These are phyloP conservation scores for Palaemon carinicauda DNA, from an alignment of 1,140 invertebrate genomes.

Conservation along the genomic window DNA sequence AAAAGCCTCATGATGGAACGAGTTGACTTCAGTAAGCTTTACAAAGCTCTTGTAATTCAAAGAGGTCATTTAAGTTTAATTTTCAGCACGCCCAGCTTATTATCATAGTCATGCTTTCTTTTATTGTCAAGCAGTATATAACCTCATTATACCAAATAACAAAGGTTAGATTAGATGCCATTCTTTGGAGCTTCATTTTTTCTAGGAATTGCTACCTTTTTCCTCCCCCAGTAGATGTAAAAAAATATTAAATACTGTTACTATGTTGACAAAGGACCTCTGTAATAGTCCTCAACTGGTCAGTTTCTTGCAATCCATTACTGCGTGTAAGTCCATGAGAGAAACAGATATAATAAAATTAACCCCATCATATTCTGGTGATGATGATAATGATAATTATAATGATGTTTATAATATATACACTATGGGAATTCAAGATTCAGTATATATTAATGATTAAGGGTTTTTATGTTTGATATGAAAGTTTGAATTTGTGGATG, in stretches of 20 bases:
- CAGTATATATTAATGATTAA: no score
- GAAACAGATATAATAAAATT: no score
- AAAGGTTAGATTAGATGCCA: conserved; percentile 50
- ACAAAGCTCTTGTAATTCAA: neutral
- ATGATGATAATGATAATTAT: conserved; percentile 5
- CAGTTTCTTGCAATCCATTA: no score
- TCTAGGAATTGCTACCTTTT: conserved; percentile 49
- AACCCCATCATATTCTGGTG: neutral
- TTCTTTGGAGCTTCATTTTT: conserved; percentile 50
- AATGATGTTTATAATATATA: conserved; percentile 17
- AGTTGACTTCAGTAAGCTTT: conserved; percentile 12
- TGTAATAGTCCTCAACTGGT: no score
- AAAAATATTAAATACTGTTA: conserved; percentile 47
- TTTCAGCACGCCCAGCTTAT: conserved; percentile 15
- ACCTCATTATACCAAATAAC: conserved; percentile 55
- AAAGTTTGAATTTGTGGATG: conserved; percentile 35
- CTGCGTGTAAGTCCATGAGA: no score
- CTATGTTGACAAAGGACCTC: neutral
- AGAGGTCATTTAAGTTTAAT: conserved; percentile 4
- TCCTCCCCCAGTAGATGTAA: conserved; percentile 32
- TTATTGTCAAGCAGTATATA: conserved; percentile 38
- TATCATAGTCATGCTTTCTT: conserved; percentile 7
- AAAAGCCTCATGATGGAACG: conserved; percentile 39
- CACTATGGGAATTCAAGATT: conserved; percentile 29
- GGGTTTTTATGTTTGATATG: no score